Conservation (phyloP, 2,888 invertebrate genomes). For the Platycheirus rosarum region DNA sequence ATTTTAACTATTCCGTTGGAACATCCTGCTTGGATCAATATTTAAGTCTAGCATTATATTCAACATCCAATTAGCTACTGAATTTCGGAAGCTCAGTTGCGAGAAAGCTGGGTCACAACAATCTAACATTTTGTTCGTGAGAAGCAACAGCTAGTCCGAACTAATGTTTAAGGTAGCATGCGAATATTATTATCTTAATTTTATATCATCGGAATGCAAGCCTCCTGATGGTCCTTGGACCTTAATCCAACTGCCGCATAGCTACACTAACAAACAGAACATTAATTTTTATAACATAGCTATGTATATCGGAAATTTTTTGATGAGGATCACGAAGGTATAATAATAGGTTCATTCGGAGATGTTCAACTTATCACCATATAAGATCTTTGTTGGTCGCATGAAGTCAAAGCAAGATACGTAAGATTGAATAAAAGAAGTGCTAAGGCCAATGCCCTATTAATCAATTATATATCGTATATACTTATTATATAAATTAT, state of each 20-base stretch:
- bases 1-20: conserved; percentile 44
- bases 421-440: neutral
- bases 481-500: too few relatives aligned
- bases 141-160: conserved; percentile 33
- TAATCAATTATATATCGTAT: too few relatives aligned
- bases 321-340: conserved; percentile 48
- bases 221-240: neutral
- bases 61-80: conserved; percentile 68
- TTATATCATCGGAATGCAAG: conserved; percentile 57
- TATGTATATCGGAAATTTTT: conserved; percentile 41
- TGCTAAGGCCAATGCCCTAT: too few relatives aligned
- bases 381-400: conserved; percentile 5
- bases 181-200: conserved; percentile 64
- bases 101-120: conserved; percentile 44
- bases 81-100: conserved; percentile 62
- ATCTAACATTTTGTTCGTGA: conserved; percentile 48
- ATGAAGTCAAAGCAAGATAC: conserved; percentile 11
- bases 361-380: conserved; percentile 10
- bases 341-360: conserved; percentile 59
- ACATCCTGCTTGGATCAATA: conserved; percentile 43
- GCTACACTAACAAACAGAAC: conserved; percentile 23
- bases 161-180: conserved; percentile 59
- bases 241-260: conserved; percentile 4
- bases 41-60: conserved; percentile 31
- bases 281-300: conserved; percentile 29